Evolutionary conservation across 2,888 invertebrate genomes (phyloP).

Genomic region (Spodoptera picta): DNA sequence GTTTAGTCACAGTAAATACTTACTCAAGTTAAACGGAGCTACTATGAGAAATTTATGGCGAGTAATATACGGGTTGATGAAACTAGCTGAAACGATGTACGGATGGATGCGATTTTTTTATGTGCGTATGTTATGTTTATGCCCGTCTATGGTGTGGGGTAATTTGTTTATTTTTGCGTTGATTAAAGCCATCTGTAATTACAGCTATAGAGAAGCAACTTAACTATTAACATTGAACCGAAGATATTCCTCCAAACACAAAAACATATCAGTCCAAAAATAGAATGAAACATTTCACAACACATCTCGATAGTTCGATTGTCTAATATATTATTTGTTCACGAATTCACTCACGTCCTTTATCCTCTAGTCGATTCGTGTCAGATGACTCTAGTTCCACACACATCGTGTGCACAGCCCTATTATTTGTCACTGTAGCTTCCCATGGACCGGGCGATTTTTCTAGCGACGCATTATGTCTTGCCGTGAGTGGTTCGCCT

Average conservation of each 20-base stretch:
- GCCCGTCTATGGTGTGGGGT: slow-evolving; percentile 23
- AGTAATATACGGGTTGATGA: slow-evolving; percentile 82
- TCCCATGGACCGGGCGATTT: slow-evolving; percentile 46
- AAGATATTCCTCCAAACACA: no score
- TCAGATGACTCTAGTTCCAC: slow-evolving; percentile 45
- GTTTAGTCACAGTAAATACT: slow-evolving; percentile 75
- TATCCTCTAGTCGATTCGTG: slow-evolving; percentile 37
- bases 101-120: slow-evolving; percentile 58
- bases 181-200: background rate
- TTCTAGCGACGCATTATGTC: slow-evolving; percentile 47
- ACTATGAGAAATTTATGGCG: slow-evolving; percentile 77
- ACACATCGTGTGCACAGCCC: slow-evolving; percentile 33
- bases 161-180: slow-evolving; percentile 12
- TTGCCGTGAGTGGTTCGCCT: slow-evolving; percentile 9
- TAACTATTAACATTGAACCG: no score
- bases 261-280: background rate
- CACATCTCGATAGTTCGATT: slow-evolving; percentile 21
- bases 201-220: no score
- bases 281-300: slow-evolving; percentile 11
- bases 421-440: slow-evolving; percentile 58
- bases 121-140: slow-evolving; percentile 63
- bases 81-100: slow-evolving; percentile 58
- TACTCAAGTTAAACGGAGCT: slow-evolving; percentile 70
- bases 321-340: slow-evolving; percentile 38
- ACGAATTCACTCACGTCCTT: slow-evolving; percentile 52